Evolutionary conservation across 2,888 invertebrate species (phyloP).

Genomic region (Tineola bisselliella): DNA sequence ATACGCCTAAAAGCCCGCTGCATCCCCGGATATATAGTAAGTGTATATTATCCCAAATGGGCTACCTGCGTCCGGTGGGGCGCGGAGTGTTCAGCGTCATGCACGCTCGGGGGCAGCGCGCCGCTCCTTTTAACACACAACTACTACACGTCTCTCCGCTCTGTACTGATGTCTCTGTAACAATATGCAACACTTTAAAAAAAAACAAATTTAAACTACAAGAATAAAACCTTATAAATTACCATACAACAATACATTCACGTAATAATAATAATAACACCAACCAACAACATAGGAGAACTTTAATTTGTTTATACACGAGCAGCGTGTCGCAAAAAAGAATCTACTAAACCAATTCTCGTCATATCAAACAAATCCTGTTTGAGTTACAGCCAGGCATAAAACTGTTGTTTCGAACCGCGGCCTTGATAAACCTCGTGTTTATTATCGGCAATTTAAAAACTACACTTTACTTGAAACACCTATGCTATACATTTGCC

Average conservation of each 20-base stretch:
- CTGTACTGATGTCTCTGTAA: conserved; percentile 94
- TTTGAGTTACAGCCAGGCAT: neutral
- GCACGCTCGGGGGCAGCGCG: conserved; percentile 77
- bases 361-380: neutral
- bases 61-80: conserved; percentile 78
- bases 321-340: neutral
- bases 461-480: neutral
- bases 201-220: no score
- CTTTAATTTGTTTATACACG: neutral
- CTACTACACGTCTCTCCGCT: conserved; percentile 76
- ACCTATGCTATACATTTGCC: no score
- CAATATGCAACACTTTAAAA: no score
- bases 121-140: conserved; percentile 50
- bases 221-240: no score
- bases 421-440: neutral
- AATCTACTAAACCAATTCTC: neutral
- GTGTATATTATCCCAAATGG: neutral
- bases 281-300: neutral
- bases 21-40: no score
- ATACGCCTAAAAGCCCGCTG: no score
- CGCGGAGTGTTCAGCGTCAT: conserved; percentile 89
- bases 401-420: neutral
- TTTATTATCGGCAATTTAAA: neutral
- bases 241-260: neutral
- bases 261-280: neutral